phyloP scores from a whole-genome alignment of 2,797 vertebrate species.

The Eptatretus atami region DNA sequence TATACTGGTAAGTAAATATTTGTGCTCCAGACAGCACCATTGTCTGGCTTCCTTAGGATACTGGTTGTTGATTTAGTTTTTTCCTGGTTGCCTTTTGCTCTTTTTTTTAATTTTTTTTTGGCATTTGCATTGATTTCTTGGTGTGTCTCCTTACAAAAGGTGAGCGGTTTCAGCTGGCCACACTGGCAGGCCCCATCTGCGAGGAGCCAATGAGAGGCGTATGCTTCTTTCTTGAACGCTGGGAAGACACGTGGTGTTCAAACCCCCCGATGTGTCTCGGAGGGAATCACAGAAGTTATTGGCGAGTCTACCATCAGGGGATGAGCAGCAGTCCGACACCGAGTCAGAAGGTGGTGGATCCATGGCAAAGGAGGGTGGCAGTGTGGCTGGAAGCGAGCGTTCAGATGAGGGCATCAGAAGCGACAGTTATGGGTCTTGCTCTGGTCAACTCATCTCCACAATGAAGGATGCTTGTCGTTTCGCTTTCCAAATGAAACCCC shows the following conservation, averaged over 20 bases:
- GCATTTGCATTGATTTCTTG: too few species aligned
- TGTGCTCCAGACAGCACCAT: too few species aligned
- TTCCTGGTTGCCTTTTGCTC: too few species aligned
- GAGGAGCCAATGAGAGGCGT: constrained; percentile 93
- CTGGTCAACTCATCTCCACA: constrained; percentile 65
- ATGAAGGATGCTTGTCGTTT: constrained; percentile 70
- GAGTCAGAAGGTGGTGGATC: too few species aligned
- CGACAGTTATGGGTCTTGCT: constrained; percentile 58
- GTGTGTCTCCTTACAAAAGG: background rate
- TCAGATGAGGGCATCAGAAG: background rate
- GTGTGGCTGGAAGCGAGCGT: background rate
- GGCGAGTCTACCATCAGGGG: too few species aligned
- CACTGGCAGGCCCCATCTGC: constrained; percentile 66
- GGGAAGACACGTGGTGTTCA: constrained; percentile 22
- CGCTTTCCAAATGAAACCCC: constrained; percentile 46
- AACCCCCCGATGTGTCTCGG: too few species aligned
- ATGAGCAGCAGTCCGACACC: too few species aligned
- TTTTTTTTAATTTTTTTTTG: too few species aligned
- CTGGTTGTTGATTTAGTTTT: too few species aligned
- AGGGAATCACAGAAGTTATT: too few species aligned
- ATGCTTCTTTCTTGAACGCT: constrained; percentile 50
- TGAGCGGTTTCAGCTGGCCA: constrained; percentile 74
- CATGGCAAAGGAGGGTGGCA: background rate
- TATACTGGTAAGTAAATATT: too few species aligned
- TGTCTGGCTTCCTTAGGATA: too few species aligned